A percentile compares a stretch with the other conserved stretches of the same genome.
These are phyloP conservation scores for Leucoraja erinaceus DNA, from an alignment of 2,113 vertebrate species.

Conservation along the genomic window DNA sequence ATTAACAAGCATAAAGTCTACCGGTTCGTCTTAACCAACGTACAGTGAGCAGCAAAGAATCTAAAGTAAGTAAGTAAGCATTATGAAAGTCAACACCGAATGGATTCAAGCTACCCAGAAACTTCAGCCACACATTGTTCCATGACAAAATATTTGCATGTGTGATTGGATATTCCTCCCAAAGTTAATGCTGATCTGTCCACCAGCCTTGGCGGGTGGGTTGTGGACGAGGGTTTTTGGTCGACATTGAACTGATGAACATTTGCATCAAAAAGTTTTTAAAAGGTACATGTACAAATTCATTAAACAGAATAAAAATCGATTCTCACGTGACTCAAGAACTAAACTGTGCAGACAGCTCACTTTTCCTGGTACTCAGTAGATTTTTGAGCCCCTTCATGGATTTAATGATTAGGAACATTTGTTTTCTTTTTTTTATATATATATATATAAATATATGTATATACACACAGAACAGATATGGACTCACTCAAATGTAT, in stretches of 20 bases:
- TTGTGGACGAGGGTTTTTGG: neutral
- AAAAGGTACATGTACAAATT: conserved; percentile 7
- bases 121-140: neutral
- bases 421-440: neutral
- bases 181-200: neutral
- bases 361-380: neutral
- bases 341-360: conserved; percentile 18
- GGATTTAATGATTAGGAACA: conserved; percentile 6
- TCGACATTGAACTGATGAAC: neutral
- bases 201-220: neutral
- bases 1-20: neutral
- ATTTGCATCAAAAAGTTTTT: neutral
- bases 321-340: neutral
- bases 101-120: neutral
- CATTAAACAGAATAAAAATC: conserved; percentile 8
- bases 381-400: conserved; percentile 19
- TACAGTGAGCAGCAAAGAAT: neutral
- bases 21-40: neutral
- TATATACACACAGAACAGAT: conserved; percentile 34
- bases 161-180: neutral
- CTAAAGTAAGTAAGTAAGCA: neutral
- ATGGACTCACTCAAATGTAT: conserved; percentile 26
- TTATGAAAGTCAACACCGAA: neutral
- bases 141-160: neutral
- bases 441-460: conserved; percentile 32